Evolutionary conservation across 2,113 vertebrate species (phyloP).

Genomic region (Plecotus auritus): DNA sequence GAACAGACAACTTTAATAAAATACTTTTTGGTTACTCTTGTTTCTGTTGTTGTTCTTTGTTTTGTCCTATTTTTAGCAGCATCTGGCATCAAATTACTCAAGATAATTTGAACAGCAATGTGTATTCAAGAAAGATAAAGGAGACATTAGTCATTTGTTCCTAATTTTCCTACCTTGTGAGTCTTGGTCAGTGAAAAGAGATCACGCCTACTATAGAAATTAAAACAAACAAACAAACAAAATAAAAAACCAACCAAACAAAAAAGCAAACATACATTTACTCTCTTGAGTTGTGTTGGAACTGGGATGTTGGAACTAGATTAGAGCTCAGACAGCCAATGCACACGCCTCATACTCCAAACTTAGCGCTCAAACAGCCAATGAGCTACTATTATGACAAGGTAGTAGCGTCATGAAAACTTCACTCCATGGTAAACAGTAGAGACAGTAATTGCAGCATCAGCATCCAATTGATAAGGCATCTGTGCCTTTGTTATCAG

Average conservation of each 20-base stretch:
- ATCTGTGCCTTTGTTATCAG: background rate
- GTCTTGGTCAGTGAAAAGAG: background rate
- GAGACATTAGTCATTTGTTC: background rate
- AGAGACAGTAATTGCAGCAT: background rate
- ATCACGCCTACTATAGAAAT: background rate
- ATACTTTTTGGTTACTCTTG: background rate
- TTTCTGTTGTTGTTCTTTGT: background rate
- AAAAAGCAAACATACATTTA: background rate
- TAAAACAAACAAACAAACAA: background rate
- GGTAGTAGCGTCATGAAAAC: background rate
- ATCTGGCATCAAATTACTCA: background rate
- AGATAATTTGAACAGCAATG: background rate
- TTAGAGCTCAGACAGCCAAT: background rate
- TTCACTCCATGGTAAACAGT: background rate
- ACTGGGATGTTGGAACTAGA: background rate
- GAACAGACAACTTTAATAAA: background rate
- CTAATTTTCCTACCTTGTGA: background rate
- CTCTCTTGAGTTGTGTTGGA: background rate
- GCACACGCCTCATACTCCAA: background rate
- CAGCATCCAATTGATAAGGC: background rate
- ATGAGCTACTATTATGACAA: background rate
- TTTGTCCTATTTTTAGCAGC: background rate
- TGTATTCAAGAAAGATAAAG: background rate
- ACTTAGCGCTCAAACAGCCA: background rate
- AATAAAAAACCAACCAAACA: too few relatives aligned